These are phyloP conservation scores for Ictalurus punctatus DNA, from an alignment of 2,113 vertebrate genomes.

Conservation along the genomic window DNA sequence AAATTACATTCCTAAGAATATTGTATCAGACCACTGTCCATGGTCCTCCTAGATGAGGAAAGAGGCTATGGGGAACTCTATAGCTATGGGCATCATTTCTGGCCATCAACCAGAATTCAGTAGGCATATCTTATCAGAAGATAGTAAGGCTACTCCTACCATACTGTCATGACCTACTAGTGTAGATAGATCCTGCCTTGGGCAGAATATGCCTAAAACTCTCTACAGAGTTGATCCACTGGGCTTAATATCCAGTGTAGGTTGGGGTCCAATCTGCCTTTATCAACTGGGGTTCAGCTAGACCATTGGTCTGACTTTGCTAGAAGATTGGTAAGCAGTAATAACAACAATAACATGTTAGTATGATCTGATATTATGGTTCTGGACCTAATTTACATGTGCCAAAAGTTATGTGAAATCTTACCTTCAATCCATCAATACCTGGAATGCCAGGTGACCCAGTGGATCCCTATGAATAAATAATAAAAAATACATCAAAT, in stretches of 20 bases:
- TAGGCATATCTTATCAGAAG: neutral
- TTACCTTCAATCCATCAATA: conserved; percentile 88
- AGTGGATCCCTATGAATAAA: conserved; percentile 77
- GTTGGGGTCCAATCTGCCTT: neutral
- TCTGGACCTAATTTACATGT: neutral
- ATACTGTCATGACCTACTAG: neutral
- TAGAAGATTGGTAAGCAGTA: neutral
- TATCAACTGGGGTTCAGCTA: neutral
- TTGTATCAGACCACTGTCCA: neutral
- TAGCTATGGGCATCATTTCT: neutral
- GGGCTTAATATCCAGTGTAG: neutral
- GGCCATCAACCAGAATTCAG: neutral
- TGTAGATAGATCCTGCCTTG: neutral
- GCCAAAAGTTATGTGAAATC: conserved; percentile 46
- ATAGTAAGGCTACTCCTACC: neutral
- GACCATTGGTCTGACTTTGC: neutral
- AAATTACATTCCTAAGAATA: neutral
- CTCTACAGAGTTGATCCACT: neutral
- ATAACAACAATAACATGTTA: conserved; percentile 27
- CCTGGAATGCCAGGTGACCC: conserved; percentile 86
- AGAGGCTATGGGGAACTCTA: neutral
- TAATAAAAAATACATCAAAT: neutral
- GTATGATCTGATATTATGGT: neutral
- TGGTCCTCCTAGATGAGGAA: neutral
- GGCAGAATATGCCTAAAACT: neutral